These are phyloP conservation scores for Gonocerus acuteangulatus DNA, from an alignment of 2,888 invertebrate genomes.

Conservation along the genomic window DNA sequence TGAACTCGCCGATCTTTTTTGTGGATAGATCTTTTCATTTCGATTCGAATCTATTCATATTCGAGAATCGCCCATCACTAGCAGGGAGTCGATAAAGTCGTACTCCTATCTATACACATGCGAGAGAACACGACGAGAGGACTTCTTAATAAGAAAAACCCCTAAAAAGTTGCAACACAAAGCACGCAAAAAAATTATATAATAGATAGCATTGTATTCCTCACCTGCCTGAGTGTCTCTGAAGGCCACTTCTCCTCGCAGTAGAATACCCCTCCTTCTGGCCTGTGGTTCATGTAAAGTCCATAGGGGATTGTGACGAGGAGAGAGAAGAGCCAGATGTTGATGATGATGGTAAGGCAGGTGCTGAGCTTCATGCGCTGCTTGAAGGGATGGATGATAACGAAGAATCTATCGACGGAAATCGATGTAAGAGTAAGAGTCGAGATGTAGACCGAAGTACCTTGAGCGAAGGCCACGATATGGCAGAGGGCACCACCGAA, in stretches of 20 bases:
- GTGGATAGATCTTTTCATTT: no score
- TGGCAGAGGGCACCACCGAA: conserved; percentile 88
- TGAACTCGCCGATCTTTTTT: no score
- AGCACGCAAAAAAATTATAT: no score
- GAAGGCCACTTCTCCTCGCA: conserved; percentile 90
- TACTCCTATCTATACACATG: no score
- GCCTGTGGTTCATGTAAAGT: conserved; percentile 61
- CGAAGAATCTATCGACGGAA: conserved; percentile 93
- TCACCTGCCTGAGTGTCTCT: conserved; percentile 61
- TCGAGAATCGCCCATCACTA: no score
- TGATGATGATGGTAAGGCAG: conserved; percentile 74
- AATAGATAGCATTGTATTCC: no score
- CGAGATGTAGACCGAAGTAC: conserved; percentile 94
- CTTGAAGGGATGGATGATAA: conserved; percentile 91
- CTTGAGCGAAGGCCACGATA: conserved; percentile 86
- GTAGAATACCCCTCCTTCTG: conserved; percentile 47
- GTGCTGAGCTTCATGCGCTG: conserved; percentile 84
- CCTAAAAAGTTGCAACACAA: no score
- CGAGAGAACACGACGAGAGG: no score
- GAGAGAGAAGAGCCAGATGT: conserved; percentile 85
- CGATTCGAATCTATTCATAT: no score
- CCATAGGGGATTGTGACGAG: conserved; percentile 86
- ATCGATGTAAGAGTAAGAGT: conserved; percentile 94
- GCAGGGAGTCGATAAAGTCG: no score
- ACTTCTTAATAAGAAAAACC: no score